Evolutionary conservation across 2,888 invertebrate genomes (phyloP), one percentile per base, ranked within the genome.

Genomic region (Melanchra persicariae): DNA sequence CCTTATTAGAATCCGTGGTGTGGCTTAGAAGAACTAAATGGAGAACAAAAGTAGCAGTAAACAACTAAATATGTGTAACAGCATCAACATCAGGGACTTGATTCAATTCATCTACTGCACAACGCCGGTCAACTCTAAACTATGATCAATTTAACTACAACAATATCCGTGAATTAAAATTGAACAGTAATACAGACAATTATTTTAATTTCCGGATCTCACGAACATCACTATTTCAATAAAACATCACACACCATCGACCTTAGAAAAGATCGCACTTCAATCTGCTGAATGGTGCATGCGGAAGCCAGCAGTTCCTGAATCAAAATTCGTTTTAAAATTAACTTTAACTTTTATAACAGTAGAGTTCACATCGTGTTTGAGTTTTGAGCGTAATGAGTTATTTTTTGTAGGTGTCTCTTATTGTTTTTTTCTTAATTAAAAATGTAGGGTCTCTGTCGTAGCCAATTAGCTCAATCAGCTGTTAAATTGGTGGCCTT

Each of bases 341-440:
- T 66, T 17, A 15, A 65, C 79, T 57, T 72, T 76, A 62, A 22
- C 1, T 19, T 9, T 0, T 0, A 9, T 12, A 1, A 6, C 0
- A 0, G 2, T 68, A 71, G 10, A 70, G 72, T 70, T 52, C 34
- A 10, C 45, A 68, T 70, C 71, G 7, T 4, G 9, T 37, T 73
- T 54, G 9, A 61, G 19, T 26, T 8, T 45, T 30, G 0, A 15
- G 17, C 6, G 66, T 70, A 75, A 74, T 79, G 60, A 81, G 69
- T 40, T 61, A 65, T 54, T 70, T 74, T 77, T 60, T 37, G 68
- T n/a, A 4, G 59, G 49, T 54, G 60, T 59, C 47, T 77, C 52
- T 26, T 82, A 62, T 61, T 68, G 61, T 72, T 73, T 51, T 72
- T 73, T 51, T 26, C 72, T 52, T 84, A 74, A 76, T 78, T 83